Evolutionary conservation across 2,888 invertebrate species (phyloP).

Genomic region (Dicycla oo): DNA sequence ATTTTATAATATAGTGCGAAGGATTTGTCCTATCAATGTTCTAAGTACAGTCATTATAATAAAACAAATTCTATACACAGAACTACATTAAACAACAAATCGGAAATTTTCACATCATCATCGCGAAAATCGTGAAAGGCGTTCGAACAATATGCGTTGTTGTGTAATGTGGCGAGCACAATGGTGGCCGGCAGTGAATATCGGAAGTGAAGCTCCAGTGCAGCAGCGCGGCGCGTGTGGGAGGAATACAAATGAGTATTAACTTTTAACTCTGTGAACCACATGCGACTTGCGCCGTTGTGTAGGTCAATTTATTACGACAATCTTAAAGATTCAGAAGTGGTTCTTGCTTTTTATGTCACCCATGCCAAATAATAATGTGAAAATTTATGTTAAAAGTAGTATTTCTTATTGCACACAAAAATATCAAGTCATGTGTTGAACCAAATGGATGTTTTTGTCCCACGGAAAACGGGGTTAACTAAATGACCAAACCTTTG

Average conservation of each 20-base stretch:
- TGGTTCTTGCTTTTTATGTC: neutral
- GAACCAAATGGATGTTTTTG: neutral
- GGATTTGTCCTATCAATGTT: no score
- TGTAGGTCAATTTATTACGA: neutral
- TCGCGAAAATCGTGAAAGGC: conserved; percentile 55
- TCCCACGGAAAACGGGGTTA: neutral
- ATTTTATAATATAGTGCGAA: no score
- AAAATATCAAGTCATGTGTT: neutral
- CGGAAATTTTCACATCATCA: conserved; percentile 57
- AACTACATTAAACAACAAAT: conserved; percentile 28
- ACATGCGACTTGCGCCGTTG: neutral
- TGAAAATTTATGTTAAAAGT: neutral
- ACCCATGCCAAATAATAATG: neutral
- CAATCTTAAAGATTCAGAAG: neutral
- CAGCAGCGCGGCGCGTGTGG: neutral
- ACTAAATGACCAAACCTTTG: neutral
- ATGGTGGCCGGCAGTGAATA: conserved; percentile 46
- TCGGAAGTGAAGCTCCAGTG: conserved; percentile 35
- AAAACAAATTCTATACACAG: conserved; percentile 1
- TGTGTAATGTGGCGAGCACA: conserved; percentile 43
- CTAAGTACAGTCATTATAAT: no score
- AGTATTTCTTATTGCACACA: neutral
- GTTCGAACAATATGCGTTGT: conserved; percentile 58
- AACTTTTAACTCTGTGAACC: neutral
- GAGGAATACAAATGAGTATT: neutral